These are phyloP conservation scores for Copidosoma floridanum DNA, from an alignment of 1,140 invertebrate genomes.

Conservation along the genomic window DNA sequence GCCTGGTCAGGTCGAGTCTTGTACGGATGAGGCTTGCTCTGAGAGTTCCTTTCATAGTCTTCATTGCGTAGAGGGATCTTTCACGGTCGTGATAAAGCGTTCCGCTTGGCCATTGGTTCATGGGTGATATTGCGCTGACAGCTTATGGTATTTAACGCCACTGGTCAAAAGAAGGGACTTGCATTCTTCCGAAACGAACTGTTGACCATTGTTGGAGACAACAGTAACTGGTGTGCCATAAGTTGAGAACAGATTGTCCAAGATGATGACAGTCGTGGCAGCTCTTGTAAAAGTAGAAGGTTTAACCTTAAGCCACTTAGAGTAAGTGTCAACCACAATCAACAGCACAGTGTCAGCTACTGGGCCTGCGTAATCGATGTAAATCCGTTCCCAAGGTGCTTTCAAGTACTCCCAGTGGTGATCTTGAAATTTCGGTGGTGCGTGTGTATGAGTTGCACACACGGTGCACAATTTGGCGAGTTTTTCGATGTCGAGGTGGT, in stretches of 20 bases:
- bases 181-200: conserved; percentile 37
- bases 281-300: conserved; percentile 18
- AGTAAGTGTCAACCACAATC: no score
- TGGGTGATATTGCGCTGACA: neutral
- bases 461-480: conserved; percentile 17
- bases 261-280: conserved; percentile 15
- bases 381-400: conserved; percentile 49
- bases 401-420: no score
- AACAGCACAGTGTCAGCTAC: neutral
- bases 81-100: conserved; percentile 27
- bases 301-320: no score
- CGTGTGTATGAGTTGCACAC: conserved; percentile 18
- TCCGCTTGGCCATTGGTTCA: neutral
- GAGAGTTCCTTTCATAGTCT: neutral
- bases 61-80: conserved; percentile 29
- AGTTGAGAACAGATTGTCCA: conserved; percentile 11
- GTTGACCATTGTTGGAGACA: conserved; percentile 33
- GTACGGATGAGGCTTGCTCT: conserved; percentile 27
- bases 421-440: conserved; percentile 10
- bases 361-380: conserved; percentile 46
- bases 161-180: conserved; percentile 30
- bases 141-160: no score
- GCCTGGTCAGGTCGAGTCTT: conserved; percentile 1
- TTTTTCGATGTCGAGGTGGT: conserved; percentile 43
- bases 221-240: conserved; percentile 29